Conservation (phyloP, 1,140 invertebrate species). For the Drosophila lini region DNA sequence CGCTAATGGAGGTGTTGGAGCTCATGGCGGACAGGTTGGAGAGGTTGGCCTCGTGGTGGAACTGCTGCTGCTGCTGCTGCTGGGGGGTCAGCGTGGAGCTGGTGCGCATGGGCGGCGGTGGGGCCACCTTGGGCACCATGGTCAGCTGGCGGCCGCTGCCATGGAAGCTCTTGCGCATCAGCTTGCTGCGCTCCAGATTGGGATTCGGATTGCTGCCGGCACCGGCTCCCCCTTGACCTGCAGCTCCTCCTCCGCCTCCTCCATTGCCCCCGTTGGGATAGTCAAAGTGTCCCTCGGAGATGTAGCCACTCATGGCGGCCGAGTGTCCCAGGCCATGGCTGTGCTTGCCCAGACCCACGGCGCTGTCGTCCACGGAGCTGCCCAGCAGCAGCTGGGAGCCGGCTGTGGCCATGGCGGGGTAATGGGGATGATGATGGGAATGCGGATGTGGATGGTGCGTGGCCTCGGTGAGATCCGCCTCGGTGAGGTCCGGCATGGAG, state of each 20-base stretch:
- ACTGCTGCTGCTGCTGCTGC: constrained; percentile 73
- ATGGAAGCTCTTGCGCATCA: constrained; percentile 95
- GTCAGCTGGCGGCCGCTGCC: constrained; percentile 92
- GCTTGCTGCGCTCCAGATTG: constrained; percentile 92
- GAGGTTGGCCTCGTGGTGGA: constrained; percentile 82
- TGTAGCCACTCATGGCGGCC: constrained; percentile 89
- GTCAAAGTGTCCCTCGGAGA: constrained; percentile 94
- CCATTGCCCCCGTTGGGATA: constrained; percentile 85
- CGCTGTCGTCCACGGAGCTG: constrained; percentile 90
- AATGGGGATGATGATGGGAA: constrained; percentile 67
- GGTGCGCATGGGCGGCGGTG: constrained; percentile 93
- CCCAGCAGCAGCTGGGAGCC: constrained; percentile 69
- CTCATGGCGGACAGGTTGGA: constrained; percentile 85
- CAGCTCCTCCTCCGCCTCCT: too few relatives aligned
- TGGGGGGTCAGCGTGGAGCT: constrained; percentile 87
- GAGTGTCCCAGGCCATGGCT: not conserved
- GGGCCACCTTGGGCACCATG: constrained; percentile 91
- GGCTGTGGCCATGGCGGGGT: constrained; percentile 75
- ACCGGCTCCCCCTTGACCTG: not conserved
- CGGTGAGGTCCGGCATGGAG: constrained; percentile 95
- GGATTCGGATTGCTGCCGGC: constrained; percentile 87
- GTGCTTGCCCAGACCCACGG: constrained; percentile 87
- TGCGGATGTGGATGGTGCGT: constrained; percentile 66
- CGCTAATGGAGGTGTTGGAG: constrained; percentile 91
- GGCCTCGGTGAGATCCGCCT: constrained; percentile 85